Percentiles rank a stretch among this genome's conserved stretches.
These are phyloP conservation scores for Rotaria sp. DNA, from an alignment of 2,888 invertebrate genomes.

Conservation along the genomic window DNA sequence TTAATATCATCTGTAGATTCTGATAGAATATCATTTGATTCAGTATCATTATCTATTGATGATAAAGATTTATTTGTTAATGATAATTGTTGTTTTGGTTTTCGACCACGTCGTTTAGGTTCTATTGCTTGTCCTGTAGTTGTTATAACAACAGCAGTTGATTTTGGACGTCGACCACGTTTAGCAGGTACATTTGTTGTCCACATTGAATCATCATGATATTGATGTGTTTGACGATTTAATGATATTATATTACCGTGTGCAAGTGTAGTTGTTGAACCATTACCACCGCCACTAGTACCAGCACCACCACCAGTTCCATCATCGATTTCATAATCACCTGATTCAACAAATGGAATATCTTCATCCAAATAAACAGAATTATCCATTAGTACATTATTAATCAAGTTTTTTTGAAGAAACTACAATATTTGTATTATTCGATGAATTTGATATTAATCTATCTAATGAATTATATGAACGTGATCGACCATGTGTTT, in stretches of 20 bases:
- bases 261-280: not conserved
- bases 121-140: not conserved
- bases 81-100: not conserved
- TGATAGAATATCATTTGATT: constrained; percentile 9
- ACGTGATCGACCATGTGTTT: not conserved
- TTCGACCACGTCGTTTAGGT: not conserved
- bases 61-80: not conserved
- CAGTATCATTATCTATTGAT: not conserved
- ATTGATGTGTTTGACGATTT: not conserved
- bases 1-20: not conserved
- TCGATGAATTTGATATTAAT: not conserved
- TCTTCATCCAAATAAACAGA: constrained; percentile 15
- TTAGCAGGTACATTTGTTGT: not conserved
- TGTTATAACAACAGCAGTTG: not conserved
- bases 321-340: constrained; percentile 17
- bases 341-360: constrained; percentile 20
- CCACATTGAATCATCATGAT: not conserved
- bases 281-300: not conserved
- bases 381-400: constrained; percentile 23
- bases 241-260: not conserved
- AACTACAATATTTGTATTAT: not conserved
- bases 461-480: not conserved
- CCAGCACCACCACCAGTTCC: not conserved
- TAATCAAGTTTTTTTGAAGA: not conserved
- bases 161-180: not conserved